These are phyloP conservation scores for Microdon myrmicae DNA, from an alignment of 2,888 invertebrate species.

Conservation along the genomic window DNA sequence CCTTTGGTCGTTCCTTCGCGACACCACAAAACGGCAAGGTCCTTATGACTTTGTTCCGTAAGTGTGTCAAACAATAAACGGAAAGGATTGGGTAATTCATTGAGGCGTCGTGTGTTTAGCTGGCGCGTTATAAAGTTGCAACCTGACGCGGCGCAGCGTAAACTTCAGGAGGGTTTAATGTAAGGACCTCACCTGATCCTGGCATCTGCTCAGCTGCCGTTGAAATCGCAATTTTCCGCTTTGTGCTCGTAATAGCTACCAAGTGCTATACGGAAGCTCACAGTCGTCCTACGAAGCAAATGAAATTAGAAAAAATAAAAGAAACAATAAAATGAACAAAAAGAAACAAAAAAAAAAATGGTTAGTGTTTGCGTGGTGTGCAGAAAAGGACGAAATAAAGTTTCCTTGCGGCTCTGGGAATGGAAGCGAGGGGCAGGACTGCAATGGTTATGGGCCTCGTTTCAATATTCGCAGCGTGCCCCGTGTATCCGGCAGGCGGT, in stretches of 20 bases:
- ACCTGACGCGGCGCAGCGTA: no score
- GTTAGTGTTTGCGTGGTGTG: conserved; percentile 10
- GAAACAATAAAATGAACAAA: background rate
- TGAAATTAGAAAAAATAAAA: background rate
- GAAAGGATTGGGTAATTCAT: conserved; percentile 46
- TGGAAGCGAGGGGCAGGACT: no score
- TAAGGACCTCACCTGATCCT: no score
- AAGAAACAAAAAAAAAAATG: background rate
- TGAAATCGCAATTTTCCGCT: conserved; percentile 47
- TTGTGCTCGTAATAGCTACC: conserved; percentile 38
- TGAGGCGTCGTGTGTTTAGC: conserved; percentile 36
- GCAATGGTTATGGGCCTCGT: conserved; percentile 17
- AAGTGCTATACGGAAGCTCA: conserved; percentile 9
- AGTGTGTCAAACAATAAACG: conserved; percentile 41
- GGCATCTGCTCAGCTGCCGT: conserved; percentile 42
- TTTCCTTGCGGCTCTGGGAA: no score
- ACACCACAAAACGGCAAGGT: no score
- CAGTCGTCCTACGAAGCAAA: no score
- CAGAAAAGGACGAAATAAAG: conserved; percentile 35
- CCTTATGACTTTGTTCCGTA: conserved; percentile 29
- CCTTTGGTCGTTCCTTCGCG: conserved; percentile 35
- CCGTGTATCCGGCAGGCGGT: background rate
- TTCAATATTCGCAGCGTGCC: conserved; percentile 17
- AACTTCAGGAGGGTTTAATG: no score
- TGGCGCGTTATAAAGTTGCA: no score